Percentiles rank a stretch among this genome's conserved stretches.
Conservation (phyloP, 2,888 invertebrate species). For the Cecidostiba fungosa region DNA sequence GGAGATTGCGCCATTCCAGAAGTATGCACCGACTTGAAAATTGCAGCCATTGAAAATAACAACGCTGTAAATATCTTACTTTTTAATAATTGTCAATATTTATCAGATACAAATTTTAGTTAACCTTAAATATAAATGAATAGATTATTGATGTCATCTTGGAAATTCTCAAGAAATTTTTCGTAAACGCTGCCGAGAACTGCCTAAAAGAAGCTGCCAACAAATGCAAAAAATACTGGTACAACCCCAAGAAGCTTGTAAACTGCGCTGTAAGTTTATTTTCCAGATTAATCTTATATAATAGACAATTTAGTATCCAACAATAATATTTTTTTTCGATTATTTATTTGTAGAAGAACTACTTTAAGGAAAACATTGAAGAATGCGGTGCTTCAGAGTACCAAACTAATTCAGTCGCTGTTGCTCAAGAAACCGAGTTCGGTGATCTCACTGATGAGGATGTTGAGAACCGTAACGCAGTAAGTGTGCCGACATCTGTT, state of each 20-base stretch:
- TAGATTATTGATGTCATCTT: neutral
- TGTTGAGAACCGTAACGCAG: too few species aligned
- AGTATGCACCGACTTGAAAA: too few species aligned
- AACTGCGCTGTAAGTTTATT: slow-evolving; percentile 27
- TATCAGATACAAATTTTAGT: too few species aligned
- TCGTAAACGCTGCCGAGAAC: neutral
- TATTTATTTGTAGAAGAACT: neutral
- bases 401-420: neutral
- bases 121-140: neutral
- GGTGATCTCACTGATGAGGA: too few species aligned
- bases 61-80: too few species aligned
- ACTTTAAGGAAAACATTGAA: neutral
- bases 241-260: neutral
- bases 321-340: neutral
- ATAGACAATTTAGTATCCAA: neutral
- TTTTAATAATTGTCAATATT: too few species aligned
- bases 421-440: neutral
- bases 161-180: neutral
- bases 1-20: neutral
- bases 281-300: neutral
- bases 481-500: too few species aligned
- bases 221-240: slow-evolving; percentile 24
- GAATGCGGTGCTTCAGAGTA: neutral
- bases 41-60: too few species aligned
- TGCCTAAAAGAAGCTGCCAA: slow-evolving; percentile 8